phyloP scores from a whole-genome alignment of 2,113 vertebrate species.

The Scolopax mira region DNA sequence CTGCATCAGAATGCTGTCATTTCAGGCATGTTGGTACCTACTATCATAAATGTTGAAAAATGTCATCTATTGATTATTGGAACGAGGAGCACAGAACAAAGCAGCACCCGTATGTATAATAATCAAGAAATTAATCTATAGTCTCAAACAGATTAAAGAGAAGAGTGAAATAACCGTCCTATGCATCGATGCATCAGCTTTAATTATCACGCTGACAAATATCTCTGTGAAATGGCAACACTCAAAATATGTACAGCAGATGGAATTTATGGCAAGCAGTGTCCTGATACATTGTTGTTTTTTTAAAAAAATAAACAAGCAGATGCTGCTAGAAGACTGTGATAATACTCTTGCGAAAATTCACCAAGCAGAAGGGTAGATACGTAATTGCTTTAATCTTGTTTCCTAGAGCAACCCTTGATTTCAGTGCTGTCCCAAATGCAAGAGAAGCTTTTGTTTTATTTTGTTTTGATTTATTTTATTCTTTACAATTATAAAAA shows the following conservation, averaged over 20 bases:
- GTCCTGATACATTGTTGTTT: background rate
- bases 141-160: background rate
- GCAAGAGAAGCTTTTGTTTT: background rate
- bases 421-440: background rate
- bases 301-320: constrained; percentile 30
- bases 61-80: background rate
- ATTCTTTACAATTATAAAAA: background rate
- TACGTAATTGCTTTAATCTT: background rate
- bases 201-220: background rate
- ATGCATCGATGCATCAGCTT: background rate
- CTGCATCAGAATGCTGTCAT: background rate
- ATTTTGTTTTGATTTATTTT: background rate
- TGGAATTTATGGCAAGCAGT: constrained; percentile 31
- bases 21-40: background rate
- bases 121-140: background rate
- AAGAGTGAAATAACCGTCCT: background rate
- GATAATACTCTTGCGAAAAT: background rate
- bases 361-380: background rate
- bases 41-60: background rate
- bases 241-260: constrained; percentile 28
- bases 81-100: background rate
- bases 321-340: constrained; percentile 26
- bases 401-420: background rate
- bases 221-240: background rate
- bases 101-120: background rate